Base-by-base conservation (phyloP, 2,113 vertebrate species). In the Albula glossodonta region DNA sequence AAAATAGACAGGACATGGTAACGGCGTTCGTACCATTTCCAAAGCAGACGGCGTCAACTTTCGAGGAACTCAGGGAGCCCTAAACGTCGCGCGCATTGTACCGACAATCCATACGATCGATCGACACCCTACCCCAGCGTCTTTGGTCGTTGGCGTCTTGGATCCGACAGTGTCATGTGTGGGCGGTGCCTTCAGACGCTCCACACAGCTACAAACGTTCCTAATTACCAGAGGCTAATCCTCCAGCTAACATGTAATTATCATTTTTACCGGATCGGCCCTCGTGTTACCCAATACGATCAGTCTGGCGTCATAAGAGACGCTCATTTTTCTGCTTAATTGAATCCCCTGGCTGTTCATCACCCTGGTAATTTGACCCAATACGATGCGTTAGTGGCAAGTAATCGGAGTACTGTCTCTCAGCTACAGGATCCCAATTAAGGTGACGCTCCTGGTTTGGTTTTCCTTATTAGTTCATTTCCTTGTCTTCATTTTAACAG, bases 321-420 rank as follows among this genome's bases (percentile, higher is more conserved):
- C 92, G 92, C 92, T 92, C 93, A 89, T 93, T 89, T 91, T 95
- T 89, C 86, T 93, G 93, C 91, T 95, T 96, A 94, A 96, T 95
- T 91, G 90, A 94, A 93, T 95, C 95, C 95, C 93, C 93, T 92
- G 93, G 92, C 95, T 96, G 90, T 94, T 95, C 92, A 93, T 94
- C 96, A 93, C 90, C 89, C 91, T 86, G 92, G 90, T 94, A 93
- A 94, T 95, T 96, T 93, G 92, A 91, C 87, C 89, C 90, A 92
- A 93, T 94, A 92, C 94, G 93, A 90, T 93, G 93, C 94, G 93
- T 93, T 91, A 85, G 90, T 84, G 90, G 91, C 89, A 87, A 70
- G 92, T 93, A 94, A 94, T 95, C 93, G 96, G 92, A 93, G 89
- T 87, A 87, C 91, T 94, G 92, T 92, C 92, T 95, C 92, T 92